phyloP scores from a whole-genome alignment of 2,888 invertebrate species.

The Hartigia nigra region DNA sequence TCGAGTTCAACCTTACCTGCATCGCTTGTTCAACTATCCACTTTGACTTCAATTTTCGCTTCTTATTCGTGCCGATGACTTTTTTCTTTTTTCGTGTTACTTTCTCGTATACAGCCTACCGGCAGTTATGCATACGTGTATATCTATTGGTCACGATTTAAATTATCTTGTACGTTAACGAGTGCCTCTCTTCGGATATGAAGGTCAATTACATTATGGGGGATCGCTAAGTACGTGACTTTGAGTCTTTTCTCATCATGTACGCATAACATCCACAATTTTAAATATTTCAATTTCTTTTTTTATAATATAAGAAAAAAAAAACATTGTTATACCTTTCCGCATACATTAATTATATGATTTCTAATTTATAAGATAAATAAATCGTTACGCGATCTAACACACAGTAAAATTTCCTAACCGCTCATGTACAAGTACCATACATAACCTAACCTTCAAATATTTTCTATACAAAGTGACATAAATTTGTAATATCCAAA shows the following conservation, averaged over 20 bases:
- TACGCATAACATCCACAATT: background rate
- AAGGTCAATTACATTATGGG: constrained; percentile 16
- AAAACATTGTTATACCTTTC: too few species aligned
- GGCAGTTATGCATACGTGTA: background rate
- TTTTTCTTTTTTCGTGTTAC: background rate
- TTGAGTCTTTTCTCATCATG: background rate
- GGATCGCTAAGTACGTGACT: background rate
- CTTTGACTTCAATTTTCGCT: constrained; percentile 1
- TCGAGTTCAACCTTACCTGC: constrained; percentile 16
- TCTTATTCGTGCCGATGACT: background rate
- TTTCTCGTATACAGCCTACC: background rate
- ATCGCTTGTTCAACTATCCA: constrained; percentile 14
- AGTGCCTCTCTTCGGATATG: constrained; percentile 6
- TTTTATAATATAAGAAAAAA: too few species aligned
- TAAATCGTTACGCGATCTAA: too few species aligned
- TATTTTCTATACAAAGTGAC: too few species aligned
- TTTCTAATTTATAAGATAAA: too few species aligned
- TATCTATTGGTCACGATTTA: constrained; percentile 22
- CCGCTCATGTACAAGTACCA: too few species aligned
- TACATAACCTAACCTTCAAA: too few species aligned
- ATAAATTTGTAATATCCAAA: too few species aligned
- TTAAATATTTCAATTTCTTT: background rate
- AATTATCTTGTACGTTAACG: constrained; percentile 25
- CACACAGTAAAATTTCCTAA: too few species aligned
- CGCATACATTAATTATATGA: too few species aligned